Evolutionary conservation across 2,797 vertebrate genomes (phyloP).

Genomic region (Hirundo rustica): DNA sequence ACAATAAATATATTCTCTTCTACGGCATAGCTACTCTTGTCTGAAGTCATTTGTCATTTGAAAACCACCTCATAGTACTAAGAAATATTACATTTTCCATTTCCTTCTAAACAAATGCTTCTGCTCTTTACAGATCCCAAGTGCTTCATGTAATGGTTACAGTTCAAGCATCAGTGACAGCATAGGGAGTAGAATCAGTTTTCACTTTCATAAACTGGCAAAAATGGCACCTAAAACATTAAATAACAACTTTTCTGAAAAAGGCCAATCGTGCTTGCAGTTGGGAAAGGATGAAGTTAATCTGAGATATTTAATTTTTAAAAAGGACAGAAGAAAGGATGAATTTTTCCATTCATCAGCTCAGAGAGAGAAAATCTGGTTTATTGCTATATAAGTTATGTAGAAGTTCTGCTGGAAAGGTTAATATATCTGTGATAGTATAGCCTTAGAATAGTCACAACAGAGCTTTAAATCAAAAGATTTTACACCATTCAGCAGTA

Average conservation of each 20-base stretch:
- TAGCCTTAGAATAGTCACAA: not conserved
- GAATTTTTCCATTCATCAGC: not conserved
- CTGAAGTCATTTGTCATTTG: not conserved
- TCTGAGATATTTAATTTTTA: not conserved
- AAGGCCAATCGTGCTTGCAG: not conserved
- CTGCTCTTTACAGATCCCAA: not conserved
- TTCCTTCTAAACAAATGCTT: constrained; percentile 1
- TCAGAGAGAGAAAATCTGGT: not conserved
- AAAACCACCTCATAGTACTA: not conserved
- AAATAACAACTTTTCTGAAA: not conserved
- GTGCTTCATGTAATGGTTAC: not conserved
- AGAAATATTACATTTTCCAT: constrained; percentile 5
- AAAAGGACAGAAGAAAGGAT: not conserved
- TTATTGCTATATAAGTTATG: not conserved
- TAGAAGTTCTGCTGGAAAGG: not conserved
- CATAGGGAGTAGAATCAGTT: not conserved
- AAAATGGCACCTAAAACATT: not conserved
- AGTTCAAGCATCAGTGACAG: not conserved
- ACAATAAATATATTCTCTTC: not conserved
- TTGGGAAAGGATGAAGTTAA: not conserved
- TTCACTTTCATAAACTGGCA: not conserved
- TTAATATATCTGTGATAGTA: not conserved
- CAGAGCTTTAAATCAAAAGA: not conserved
- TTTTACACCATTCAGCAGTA: not conserved
- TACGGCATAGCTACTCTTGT: not conserved